These are phyloP conservation scores for Stegostoma tigrinum DNA, from an alignment of 2,113 vertebrate species.

Conservation along the genomic window DNA sequence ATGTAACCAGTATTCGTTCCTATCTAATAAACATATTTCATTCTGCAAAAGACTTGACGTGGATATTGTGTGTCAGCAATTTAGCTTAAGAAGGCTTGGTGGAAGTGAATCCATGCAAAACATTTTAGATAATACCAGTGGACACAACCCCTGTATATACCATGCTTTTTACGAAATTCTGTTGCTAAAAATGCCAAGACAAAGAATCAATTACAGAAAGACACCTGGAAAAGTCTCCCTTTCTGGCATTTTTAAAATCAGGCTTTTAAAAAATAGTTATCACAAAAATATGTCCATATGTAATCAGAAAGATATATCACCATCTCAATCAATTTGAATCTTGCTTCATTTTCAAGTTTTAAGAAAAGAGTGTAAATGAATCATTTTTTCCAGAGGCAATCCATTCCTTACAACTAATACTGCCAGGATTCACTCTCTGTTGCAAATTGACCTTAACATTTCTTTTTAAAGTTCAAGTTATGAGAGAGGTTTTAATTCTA, in stretches of 20 bases:
- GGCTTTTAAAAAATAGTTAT: neutral
- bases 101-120: too few species aligned
- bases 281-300: neutral
- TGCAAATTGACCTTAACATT: neutral
- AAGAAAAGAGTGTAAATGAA: neutral
- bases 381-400: neutral
- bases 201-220: neutral
- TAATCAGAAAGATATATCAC: neutral
- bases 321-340: neutral
- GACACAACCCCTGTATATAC: too few species aligned
- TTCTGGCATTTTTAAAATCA: neutral
- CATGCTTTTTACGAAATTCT: neutral
- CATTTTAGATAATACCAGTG: too few species aligned
- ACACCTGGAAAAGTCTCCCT: neutral
- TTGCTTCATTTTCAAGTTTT: neutral
- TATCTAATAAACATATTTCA: too few species aligned
- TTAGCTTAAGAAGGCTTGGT: too few species aligned
- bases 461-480: neutral
- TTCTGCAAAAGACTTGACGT: too few species aligned
- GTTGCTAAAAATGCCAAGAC: neutral
- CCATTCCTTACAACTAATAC: neutral
- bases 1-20: too few species aligned
- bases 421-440: neutral
- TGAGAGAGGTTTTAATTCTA: neutral
- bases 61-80: too few species aligned